These are phyloP conservation scores for Mycteria americana DNA, from an alignment of 2,797 vertebrate genomes.

Conservation along the genomic window DNA sequence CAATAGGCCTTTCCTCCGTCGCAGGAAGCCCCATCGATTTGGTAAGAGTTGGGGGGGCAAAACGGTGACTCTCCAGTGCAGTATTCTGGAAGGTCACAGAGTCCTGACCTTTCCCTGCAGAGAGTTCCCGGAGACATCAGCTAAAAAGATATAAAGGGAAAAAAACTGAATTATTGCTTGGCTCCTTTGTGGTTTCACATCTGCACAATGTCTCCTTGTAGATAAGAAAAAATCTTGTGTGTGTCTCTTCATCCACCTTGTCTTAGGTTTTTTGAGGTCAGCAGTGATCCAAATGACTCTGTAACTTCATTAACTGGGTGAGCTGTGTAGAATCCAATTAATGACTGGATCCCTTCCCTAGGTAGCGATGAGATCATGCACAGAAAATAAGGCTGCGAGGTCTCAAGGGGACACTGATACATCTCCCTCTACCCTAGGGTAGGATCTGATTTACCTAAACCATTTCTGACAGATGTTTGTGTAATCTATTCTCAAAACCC, in stretches of 20 bases:
- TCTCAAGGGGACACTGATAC: not conserved
- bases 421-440: not conserved
- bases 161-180: not conserved
- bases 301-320: not conserved
- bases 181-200: not conserved
- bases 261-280: not conserved
- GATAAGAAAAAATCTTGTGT: not conserved
- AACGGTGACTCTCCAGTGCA: conserved; percentile 89
- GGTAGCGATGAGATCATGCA: not conserved
- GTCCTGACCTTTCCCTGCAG: conserved; percentile 83
- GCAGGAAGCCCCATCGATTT: conserved; percentile 87
- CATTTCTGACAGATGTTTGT: not conserved
- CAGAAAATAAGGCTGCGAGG: not conserved
- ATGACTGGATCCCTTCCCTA: not conserved
- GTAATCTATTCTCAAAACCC: not conserved
- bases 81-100: conserved; percentile 92
- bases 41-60: conserved; percentile 93
- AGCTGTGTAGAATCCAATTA: not conserved
- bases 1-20: conserved; percentile 86
- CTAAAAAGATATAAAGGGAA: conserved; percentile 63
- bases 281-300: not conserved
- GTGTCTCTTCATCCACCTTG: not conserved
- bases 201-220: not conserved
- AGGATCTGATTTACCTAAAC: not conserved
- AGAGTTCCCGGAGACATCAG: conserved; percentile 85